Conservation (phyloP, 2,113 vertebrate genomes). For the Pluvialis apricaria region DNA sequence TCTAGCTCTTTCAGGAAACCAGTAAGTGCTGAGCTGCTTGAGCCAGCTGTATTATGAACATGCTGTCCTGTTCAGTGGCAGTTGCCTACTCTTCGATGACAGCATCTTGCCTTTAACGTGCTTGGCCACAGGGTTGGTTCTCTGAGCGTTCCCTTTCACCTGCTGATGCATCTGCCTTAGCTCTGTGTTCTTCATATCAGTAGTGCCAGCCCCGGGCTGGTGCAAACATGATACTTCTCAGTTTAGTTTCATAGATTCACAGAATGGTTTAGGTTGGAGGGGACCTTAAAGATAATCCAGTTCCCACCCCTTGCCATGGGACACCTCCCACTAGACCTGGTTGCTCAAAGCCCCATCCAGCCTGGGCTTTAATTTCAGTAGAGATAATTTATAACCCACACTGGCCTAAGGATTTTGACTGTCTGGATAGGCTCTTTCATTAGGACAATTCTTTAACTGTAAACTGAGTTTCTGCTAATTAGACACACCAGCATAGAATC, state of each 20-base stretch:
- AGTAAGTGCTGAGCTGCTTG: neutral
- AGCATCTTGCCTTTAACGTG: fast-evolving
- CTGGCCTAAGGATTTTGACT: neutral
- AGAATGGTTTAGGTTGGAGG: neutral
- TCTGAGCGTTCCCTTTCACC: fast-evolving
- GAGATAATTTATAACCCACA: neutral
- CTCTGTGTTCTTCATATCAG: too few species aligned
- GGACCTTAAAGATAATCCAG: neutral
- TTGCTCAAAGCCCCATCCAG: neutral
- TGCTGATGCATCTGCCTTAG: neutral
- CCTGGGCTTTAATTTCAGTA: neutral
- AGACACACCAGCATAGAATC: neutral
- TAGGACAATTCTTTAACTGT: neutral
- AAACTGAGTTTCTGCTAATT: neutral
- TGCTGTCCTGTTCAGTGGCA: too few species aligned
- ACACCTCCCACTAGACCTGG: neutral
- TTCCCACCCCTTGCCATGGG: neutral
- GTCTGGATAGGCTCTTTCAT: neutral
- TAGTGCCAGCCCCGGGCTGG: neutral
- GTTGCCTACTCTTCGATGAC: neutral
- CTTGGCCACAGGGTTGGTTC: fast-evolving
- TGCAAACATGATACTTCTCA: neutral
- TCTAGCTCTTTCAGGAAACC: neutral
- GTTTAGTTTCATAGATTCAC: neutral
- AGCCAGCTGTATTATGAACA: neutral